Evolutionary conservation across 2,797 vertebrate species (phyloP).

Genomic region (Clamator glandarius): DNA sequence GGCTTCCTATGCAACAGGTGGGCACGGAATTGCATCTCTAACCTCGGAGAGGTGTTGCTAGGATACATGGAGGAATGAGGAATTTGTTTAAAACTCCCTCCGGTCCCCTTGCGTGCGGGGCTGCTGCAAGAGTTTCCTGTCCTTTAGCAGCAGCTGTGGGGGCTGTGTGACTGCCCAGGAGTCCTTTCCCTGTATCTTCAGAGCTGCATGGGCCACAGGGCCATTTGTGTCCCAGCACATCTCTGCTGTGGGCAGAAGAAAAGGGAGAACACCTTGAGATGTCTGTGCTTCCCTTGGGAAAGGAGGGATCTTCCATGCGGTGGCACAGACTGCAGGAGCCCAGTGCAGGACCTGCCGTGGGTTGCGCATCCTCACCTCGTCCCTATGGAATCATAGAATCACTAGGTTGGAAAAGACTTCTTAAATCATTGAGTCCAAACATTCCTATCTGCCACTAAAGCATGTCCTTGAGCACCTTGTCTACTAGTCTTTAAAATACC

Average conservation of each 20-base stretch:
- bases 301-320: background rate
- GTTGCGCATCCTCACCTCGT: background rate
- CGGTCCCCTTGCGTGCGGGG: background rate
- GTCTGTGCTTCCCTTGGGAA: background rate
- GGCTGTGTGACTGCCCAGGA: background rate
- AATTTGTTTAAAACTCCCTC: background rate
- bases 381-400: background rate
- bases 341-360: fast-evolving
- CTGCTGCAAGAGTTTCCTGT: background rate
- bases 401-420: too few species aligned
- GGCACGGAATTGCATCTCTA: background rate
- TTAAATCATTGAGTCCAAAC: too few species aligned
- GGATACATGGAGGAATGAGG: conserved; percentile 19
- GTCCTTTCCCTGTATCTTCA: fast-evolving
- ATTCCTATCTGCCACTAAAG: too few species aligned
- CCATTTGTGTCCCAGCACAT: background rate
- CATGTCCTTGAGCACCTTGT: too few species aligned
- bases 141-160: background rate
- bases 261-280: background rate
- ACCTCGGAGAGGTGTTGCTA: conserved; percentile 41
- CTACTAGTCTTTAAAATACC: too few species aligned
- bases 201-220: background rate
- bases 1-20: conserved; percentile 34
- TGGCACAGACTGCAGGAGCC: background rate
- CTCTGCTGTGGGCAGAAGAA: background rate